Conservation (phyloP, 2,888 invertebrate genomes). For the Chalcosyrphus nemorum region DNA sequence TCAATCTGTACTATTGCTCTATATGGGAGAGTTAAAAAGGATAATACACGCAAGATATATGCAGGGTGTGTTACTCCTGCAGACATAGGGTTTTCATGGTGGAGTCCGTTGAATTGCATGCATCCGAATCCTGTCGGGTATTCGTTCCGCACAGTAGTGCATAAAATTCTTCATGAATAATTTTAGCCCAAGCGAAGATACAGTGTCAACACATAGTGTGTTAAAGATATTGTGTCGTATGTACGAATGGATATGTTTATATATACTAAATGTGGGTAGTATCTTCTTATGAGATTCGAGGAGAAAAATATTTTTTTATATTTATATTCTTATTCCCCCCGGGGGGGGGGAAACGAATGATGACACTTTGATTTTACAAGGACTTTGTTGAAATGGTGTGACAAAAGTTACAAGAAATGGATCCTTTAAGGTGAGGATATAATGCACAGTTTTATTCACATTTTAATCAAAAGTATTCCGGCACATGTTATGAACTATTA, state of each 20-base stretch:
- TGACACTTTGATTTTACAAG: neutral
- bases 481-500: too few relatives aligned
- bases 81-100: constrained; percentile 27
- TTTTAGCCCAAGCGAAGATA: constrained; percentile 63
- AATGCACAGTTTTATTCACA: too few relatives aligned
- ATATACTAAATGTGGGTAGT: neutral
- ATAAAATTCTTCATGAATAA: constrained; percentile 75
- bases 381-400: neutral
- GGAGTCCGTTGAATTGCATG: constrained; percentile 61
- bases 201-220: constrained; percentile 71
- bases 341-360: neutral
- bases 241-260: neutral
- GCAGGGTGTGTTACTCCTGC: constrained; percentile 16
- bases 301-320: constrained; percentile 3
- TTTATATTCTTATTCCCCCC: neutral
- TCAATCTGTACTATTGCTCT: constrained; percentile 73
- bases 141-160: constrained; percentile 74
- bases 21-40: constrained; percentile 70
- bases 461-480: too few relatives aligned
- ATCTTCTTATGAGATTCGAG: constrained; percentile 44
- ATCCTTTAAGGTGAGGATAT: neutral
- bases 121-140: constrained; percentile 67
- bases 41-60: constrained; percentile 66
- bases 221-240: constrained; percentile 62
- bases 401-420: neutral